Base-by-base conservation (phyloP, 92 coral and sea anemone species). In the Porites evermanni region DNA sequence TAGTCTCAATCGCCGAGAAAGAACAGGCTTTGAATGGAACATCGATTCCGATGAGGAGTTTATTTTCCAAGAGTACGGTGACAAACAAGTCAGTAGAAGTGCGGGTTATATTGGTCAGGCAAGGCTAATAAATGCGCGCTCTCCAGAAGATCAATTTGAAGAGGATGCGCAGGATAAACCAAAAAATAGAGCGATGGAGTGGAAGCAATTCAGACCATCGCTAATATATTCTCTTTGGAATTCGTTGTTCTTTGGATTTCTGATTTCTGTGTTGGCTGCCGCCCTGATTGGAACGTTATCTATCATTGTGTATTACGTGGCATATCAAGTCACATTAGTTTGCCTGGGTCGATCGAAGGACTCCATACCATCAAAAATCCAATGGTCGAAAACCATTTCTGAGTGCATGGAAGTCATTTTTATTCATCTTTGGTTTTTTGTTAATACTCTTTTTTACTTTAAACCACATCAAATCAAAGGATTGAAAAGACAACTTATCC, bases 141-240 rank as follows among this genome's bases (percentile, higher is more conserved):
- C 60, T 54, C 18, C 24, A n/a, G 70, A 66, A 8, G 70, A 66
- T 29, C 11, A 72, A 20, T 17, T 17, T 9, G 12, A 66, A n/a
- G 26, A 66, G 8, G 23, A 66, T 6, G 12, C 10, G 8, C 26
- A 60, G 14, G 81, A 77, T 26, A 0, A 1, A 16, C 32, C n/a
- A 12, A 26, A 32, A n/a, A 74, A 65, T 65, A 53, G 64, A 79
- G 84, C 63, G 21, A 79, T 79, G 84, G 84, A 60, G 66, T 79
- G 84, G 84, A 79, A 79, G 17, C 84, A 47, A 1, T 23, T 79
- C 21, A 80, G 84, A 23, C 84, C 84, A 53, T 50, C 75, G 19
- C 9, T 78, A n/a, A 10, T 3, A 7, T 26, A 59, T 13, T 63
- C 82, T 2, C 71, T 64, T 23, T 64, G 70, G 70, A 78, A 44